Conservation (phyloP, 2,797 vertebrate genomes). For the Phrynocephalus vlangalii region DNA sequence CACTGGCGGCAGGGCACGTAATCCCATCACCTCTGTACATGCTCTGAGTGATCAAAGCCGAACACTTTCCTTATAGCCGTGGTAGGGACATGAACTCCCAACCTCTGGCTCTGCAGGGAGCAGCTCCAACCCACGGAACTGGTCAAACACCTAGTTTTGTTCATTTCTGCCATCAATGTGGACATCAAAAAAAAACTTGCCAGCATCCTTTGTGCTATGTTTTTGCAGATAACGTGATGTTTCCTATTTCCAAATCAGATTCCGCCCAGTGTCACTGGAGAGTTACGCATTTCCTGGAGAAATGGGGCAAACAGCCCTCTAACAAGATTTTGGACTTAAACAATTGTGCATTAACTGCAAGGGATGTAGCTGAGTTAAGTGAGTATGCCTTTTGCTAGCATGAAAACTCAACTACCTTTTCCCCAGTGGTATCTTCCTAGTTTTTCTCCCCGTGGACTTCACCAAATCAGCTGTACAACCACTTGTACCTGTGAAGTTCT, state of each 20-base stretch:
- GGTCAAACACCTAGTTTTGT: background rate
- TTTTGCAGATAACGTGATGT: constrained; percentile 65
- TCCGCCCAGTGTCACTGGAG: constrained; percentile 75
- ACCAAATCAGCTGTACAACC: background rate
- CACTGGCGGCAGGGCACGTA: too few species aligned
- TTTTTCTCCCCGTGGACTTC: background rate
- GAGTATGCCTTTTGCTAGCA: constrained; percentile 34
- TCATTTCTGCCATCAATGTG: background rate
- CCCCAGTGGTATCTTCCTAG: constrained; percentile 32
- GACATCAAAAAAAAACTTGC: background rate
- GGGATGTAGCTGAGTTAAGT: constrained; percentile 85
- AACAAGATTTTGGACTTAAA: constrained; percentile 79
- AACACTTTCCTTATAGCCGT: too few species aligned
- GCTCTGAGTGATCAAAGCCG: too few species aligned
- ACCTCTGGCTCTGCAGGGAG: too few species aligned
- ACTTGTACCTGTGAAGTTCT: background rate
- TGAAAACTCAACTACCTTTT: constrained; percentile 3
- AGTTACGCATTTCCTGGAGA: constrained; percentile 82
- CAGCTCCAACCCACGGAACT: too few species aligned
- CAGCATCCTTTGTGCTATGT: constrained; percentile 31
- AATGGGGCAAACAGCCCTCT: constrained; percentile 81
- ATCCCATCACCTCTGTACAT: too few species aligned
- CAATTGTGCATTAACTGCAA: constrained; percentile 82
- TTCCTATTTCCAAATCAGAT: constrained; percentile 59
- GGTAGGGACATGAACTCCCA: too few species aligned